Base-by-base conservation (phyloP, 2,797 vertebrate genomes). In the Chaetodon trifasciatus region DNA sequence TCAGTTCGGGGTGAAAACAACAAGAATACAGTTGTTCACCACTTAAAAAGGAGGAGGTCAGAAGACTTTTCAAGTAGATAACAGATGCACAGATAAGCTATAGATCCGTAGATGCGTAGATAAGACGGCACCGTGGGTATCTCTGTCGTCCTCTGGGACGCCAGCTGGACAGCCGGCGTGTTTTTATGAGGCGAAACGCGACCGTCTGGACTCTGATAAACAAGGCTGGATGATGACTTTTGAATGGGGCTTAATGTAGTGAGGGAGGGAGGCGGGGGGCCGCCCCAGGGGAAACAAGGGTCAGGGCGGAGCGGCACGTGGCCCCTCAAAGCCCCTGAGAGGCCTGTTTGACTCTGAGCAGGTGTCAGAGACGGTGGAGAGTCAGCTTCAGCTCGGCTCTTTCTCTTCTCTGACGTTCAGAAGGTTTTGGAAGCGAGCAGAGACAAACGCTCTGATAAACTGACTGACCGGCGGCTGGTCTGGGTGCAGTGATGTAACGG, bases 81-180 rank as follows among this genome's bases (percentile, higher is more conserved):
- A 60, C 2, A 60, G 23, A 28, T 32, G 16, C 0, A 44, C 3
- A 19, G 16, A 24, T 16, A 11, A 8, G 0, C 37, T 9, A 37
- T 4, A 63, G 2, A 15, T 8, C 23, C 13, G 28, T 5, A 0
- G 39, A 64, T 11, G 5, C 3, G 39, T 2, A 28, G 0, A 66
- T 28, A 9, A 47, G 6, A 53, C 4, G 2, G 24, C 13, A n/a
- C 58, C 44, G 1, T 12, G 39, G 6, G 47, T 37, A 2, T 75
- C 37, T 23, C 1, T 1, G 1, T 19, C 0, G 23, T 73, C 67
- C 52, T 32, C n/a, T 5, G 86, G 84, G 79, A 90, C 76, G 86
- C 82, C 93, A 91, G 91, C 95, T 94, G 94, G 70, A 76, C 87
- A 78, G 89, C 91, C 63, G 2, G 85, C 87, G 57, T 78, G 42